phyloP scores from a whole-genome alignment of 2,113 vertebrate genomes.

The Pollimyrus isidori region DNA sequence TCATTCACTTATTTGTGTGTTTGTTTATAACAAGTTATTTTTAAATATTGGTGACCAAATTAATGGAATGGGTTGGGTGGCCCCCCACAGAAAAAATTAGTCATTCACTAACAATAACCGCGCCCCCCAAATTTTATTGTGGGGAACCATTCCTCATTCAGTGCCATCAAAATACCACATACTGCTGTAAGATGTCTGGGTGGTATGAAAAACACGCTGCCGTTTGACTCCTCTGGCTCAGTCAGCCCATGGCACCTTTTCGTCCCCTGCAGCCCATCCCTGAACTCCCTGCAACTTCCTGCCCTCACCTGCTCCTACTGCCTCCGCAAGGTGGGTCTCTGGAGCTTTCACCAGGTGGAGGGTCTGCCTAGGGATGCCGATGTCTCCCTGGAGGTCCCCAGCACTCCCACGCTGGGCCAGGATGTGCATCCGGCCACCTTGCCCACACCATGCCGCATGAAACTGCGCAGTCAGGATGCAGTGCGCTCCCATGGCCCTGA shows the following conservation, averaged over 20 bases:
- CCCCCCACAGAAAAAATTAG: neutral
- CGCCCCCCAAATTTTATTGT: neutral
- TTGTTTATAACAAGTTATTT: neutral
- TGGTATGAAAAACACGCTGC: neutral
- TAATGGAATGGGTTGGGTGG: neutral
- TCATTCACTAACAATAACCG: neutral
- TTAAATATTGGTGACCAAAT: neutral
- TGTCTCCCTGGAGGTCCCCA: constrained; percentile 22
- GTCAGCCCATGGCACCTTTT: neutral
- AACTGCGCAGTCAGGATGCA: constrained; percentile 79
- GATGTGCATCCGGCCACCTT: constrained; percentile 61
- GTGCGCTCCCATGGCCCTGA: constrained; percentile 42
- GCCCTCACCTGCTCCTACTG: constrained; percentile 80
- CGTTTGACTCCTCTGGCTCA: neutral
- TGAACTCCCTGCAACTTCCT: constrained; percentile 60
- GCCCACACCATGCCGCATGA: constrained; percentile 72
- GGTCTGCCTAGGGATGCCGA: constrained; percentile 49
- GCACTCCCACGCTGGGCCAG: neutral
- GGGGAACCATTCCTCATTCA: no score
- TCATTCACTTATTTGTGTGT: neutral
- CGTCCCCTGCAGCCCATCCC: constrained; percentile 47
- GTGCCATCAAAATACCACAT: no score
- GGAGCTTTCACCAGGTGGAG: constrained; percentile 85
- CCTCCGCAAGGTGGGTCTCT: constrained; percentile 84
- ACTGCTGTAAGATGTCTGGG: neutral